These are phyloP conservation scores for Idaea straminata DNA, from an alignment of 2,888 invertebrate genomes.

Conservation along the genomic window DNA sequence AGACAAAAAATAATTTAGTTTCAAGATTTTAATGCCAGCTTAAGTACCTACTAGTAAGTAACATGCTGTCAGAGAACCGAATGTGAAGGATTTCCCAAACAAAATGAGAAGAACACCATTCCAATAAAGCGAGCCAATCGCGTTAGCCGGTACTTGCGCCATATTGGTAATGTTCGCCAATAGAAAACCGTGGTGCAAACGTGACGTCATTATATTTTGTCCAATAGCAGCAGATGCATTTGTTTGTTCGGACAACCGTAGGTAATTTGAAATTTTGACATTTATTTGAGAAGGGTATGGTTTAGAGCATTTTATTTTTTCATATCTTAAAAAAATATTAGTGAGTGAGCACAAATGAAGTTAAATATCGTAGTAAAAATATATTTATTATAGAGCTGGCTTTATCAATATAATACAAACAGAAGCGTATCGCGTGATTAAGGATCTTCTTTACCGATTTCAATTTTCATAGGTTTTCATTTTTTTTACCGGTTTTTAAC, in stretches of 20 bases:
- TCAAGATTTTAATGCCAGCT: background rate
- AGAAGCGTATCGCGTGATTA: too few species aligned
- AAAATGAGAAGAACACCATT: slow-evolving; percentile 28
- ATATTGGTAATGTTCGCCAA: slow-evolving; percentile 15
- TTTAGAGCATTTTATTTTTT: too few species aligned
- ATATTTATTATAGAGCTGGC: too few species aligned
- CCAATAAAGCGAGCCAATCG: background rate
- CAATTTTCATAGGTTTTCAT: too few species aligned
- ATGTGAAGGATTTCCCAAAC: slow-evolving; percentile 22
- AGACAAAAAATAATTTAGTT: background rate
- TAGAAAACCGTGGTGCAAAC: slow-evolving; percentile 8
- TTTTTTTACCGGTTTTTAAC: too few species aligned
- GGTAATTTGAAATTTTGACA: background rate
- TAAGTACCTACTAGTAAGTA: background rate
- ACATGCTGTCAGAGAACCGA: slow-evolving; percentile 14
- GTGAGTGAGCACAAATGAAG: too few species aligned
- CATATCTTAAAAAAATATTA: too few species aligned
- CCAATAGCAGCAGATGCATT: slow-evolving; percentile 38
- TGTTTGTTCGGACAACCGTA: background rate
- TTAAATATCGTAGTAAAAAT: too few species aligned
- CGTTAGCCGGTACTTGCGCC: background rate
- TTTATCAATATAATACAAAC: too few species aligned
- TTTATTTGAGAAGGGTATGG: background rate
- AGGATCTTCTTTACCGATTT: too few species aligned
- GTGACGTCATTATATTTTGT: background rate